Base-by-base conservation (phyloP, 2,113 vertebrate genomes). In the Vicugna pacos region DNA sequence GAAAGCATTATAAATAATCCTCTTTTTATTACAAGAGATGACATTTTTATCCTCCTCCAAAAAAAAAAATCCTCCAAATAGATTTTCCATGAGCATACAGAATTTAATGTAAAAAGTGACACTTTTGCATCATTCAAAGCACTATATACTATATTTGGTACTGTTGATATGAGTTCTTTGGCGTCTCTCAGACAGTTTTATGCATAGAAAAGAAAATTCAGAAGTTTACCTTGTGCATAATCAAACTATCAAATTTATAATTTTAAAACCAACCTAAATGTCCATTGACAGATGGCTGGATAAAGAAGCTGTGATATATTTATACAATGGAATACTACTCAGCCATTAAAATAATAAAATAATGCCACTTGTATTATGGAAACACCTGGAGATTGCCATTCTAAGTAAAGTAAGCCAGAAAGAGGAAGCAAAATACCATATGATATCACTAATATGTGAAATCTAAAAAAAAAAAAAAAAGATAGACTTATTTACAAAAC, bases 51-150 rank as follows among this genome's bases (percentile, higher is more conserved):
- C 38, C 38, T 42, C 38, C 38, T 42, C 70, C 35, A 26, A 7
- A 64, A 52, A 82, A 90, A 17, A 58, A 64, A 72, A 82, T 46
- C 3, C 4, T 82, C 56, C 26, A 88, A 58, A 86, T 72, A 81
- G 28, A 22, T 65, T 56, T 64, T 91, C 19, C 24, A 10, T 91
- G 46, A 82, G 65, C 8, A 70, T 50, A 75, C 1, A 75, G 12
- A 6, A 30, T 89, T 67, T 91, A 87, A 70, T 77, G 4, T 58
- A 11, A 60, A 69, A 75, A 67, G 3, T 11, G 20, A 42, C 20
- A 50, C 20, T 87, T 91, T 85, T 93, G 35, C 35, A 73, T 93
- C 12, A 87, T 62, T 91, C 28, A 93, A 91, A 91, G 28, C 17
- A 65, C 9, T 58, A 14, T 16, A 77, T 65, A 65, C 9, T 58